Percentiles rank a stretch among this genome's conserved stretches.
Conservation (phyloP, 2,888 invertebrate species). For the Drosophila testacea region DNA sequence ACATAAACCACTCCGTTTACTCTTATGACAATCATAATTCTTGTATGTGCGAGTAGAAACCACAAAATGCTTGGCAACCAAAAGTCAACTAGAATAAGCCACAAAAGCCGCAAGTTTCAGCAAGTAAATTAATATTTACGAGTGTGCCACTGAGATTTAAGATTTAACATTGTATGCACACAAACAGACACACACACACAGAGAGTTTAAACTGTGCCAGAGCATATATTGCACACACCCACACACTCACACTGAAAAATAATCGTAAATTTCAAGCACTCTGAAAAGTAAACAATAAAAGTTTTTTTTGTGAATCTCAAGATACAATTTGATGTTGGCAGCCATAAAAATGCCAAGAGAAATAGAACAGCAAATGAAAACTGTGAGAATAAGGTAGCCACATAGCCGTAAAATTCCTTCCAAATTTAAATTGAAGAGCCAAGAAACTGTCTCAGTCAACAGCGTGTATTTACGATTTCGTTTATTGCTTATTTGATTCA, state of each 20-base stretch:
- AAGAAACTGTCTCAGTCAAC: constrained; percentile 12
- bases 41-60: constrained; percentile 23
- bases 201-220: constrained; percentile 32
- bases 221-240: constrained; percentile 30
- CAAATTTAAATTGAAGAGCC: constrained; percentile 57
- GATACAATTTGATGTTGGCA: constrained; percentile 57
- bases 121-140: constrained; percentile 77
- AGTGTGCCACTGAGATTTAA: constrained; percentile 48
- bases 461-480: constrained; percentile 20
- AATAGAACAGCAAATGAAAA: constrained; percentile 48
- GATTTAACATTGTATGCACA: constrained; percentile 57
- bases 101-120: constrained; percentile 50
- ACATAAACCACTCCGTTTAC: constrained; percentile 22
- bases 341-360: constrained; percentile 56
- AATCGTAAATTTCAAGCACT: constrained; percentile 66
- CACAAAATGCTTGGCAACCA: constrained; percentile 28
- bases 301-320: constrained; percentile 49
- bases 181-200: constrained; percentile 7
- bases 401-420: constrained; percentile 46
- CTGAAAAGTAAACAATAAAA: constrained; percentile 73
- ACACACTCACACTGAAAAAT: constrained; percentile 8
- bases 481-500: constrained; percentile 45
- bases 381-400: constrained; percentile 26
- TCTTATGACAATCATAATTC: constrained; percentile 46
- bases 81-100: constrained; percentile 45